Evolutionary conservation across 2,113 vertebrate species (phyloP).

Genomic region (Illadopsis cleaveri): DNA sequence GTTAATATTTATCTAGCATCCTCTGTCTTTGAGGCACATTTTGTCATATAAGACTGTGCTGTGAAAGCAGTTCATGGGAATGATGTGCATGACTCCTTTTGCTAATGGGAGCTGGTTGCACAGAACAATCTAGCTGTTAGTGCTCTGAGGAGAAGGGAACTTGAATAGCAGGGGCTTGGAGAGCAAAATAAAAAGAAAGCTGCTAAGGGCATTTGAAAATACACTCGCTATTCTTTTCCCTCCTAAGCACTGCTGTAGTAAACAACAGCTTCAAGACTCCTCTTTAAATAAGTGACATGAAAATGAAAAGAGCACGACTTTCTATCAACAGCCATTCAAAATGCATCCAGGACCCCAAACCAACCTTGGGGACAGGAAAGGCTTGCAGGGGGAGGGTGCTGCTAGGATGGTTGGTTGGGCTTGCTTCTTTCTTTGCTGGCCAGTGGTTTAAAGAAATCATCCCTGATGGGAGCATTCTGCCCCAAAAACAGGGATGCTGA

Average conservation of each 20-base stretch:
- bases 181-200: constrained; percentile 60
- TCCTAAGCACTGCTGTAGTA: constrained; percentile 46
- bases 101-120: constrained; percentile 58
- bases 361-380: constrained; percentile 35
- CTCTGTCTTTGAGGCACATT: constrained; percentile 11
- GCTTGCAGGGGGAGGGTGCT: neutral
- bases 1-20: constrained; percentile 21
- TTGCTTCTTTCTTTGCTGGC: neutral
- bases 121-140: constrained; percentile 65
- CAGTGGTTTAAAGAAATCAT: neutral
- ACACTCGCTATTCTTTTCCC: constrained; percentile 37
- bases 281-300: constrained; percentile 55
- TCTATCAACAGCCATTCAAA: constrained; percentile 49
- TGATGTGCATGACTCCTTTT: constrained; percentile 45
- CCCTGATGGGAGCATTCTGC: neutral
- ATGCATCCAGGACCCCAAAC: neutral
- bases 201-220: constrained; percentile 65
- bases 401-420: neutral
- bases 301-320: constrained; percentile 58
- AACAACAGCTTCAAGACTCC: constrained; percentile 57
- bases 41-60: neutral
- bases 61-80: constrained; percentile 27
- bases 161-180: constrained; percentile 59
- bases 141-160: constrained; percentile 47
- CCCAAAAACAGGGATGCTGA: neutral